Percentiles rank a stretch among this genome's conserved stretches.
Evolutionary conservation across 2,797 vertebrate genomes (phyloP).

Genomic region (Oryzias dopingdopingensis): DNA sequence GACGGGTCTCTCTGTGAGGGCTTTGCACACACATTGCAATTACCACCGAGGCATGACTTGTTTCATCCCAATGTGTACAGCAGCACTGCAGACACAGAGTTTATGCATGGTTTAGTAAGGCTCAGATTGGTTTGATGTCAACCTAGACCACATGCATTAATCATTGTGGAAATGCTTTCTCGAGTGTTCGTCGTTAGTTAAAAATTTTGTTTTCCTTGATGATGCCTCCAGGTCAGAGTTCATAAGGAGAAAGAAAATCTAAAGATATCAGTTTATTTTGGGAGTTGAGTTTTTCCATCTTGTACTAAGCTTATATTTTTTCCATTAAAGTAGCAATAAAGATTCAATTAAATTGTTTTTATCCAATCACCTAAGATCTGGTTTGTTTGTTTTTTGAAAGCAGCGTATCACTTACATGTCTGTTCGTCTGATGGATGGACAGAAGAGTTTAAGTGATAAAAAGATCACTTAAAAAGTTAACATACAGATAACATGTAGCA

Average conservation of each 20-base stretch:
- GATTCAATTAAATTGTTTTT: too few relatives aligned
- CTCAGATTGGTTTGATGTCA: conserved; percentile 19
- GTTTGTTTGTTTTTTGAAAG: too few relatives aligned
- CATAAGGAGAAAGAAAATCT: not conserved
- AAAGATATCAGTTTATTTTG: not conserved
- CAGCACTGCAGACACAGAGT: conserved; percentile 24
- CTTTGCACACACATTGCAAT: conserved; percentile 18
- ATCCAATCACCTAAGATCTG: too few relatives aligned
- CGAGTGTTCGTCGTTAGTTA: conserved; percentile 14
- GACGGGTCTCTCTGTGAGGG: conserved; percentile 24
- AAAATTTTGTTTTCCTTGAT: not conserved
- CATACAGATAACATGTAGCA: too few relatives aligned
- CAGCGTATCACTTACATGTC: too few relatives aligned
- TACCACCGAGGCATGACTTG: conserved; percentile 6
- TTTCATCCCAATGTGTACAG: conserved; percentile 6
- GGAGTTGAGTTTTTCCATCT: not conserved
- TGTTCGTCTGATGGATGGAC: too few relatives aligned
- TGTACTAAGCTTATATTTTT: too few relatives aligned
- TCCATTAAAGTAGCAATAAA: not conserved
- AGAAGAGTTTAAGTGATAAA: too few relatives aligned
- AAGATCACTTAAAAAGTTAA: too few relatives aligned
- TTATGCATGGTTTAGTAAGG: conserved; percentile 31
- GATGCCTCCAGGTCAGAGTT: conserved; percentile 8
- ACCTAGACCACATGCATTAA: conserved; percentile 35
- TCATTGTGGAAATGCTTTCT: conserved; percentile 26